Conservation (phyloP, 2,797 vertebrate genomes). For the Fistularia tabacaria region DNA sequence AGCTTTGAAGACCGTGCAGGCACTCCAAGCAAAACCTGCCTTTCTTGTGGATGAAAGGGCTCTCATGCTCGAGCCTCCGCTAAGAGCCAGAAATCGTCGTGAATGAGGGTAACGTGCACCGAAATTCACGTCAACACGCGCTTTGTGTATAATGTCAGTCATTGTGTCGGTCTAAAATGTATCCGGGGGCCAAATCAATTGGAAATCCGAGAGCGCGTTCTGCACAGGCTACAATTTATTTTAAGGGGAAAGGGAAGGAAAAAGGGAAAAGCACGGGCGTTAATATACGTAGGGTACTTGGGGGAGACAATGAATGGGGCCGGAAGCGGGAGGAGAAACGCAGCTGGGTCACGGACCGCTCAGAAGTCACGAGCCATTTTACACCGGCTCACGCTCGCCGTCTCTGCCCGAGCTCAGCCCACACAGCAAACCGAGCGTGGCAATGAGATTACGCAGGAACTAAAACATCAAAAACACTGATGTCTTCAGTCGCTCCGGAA, state of each 20-base stretch:
- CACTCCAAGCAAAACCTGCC: slow-evolving; percentile 23
- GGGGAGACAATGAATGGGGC: slow-evolving; percentile 41
- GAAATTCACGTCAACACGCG: slow-evolving; percentile 57
- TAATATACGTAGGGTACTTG: slow-evolving; percentile 30
- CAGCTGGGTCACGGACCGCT: slow-evolving; percentile 42
- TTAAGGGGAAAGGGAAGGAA: too few species aligned
- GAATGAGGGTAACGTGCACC: slow-evolving; percentile 47
- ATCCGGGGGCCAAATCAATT: slow-evolving; percentile 67
- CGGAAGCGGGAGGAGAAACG: too few species aligned
- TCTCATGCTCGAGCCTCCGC: slow-evolving; percentile 13
- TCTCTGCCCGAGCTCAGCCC: too few species aligned
- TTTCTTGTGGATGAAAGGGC: slow-evolving; percentile 32
- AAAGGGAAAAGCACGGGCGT: too few species aligned
- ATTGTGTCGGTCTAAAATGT: slow-evolving; percentile 66
- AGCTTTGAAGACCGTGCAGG: slow-evolving; percentile 6
- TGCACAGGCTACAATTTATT: slow-evolving; percentile 40
- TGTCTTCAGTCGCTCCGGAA: slow-evolving; percentile 50
- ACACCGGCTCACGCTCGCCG: slow-evolving; percentile 47
- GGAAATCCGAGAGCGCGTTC: slow-evolving; percentile 52
- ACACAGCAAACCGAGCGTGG: slow-evolving; percentile 50
- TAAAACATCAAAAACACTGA: slow-evolving; percentile 49
- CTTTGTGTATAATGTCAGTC: slow-evolving; percentile 53
- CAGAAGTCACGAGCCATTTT: slow-evolving; percentile 52
- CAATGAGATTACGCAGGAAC: slow-evolving; percentile 48
- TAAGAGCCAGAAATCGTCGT: slow-evolving; percentile 38